Evolutionary conservation across 1,140 invertebrate genomes (phyloP), one percentile per base, ranked within the genome.

Genomic region (Achatina immaculata): DNA sequence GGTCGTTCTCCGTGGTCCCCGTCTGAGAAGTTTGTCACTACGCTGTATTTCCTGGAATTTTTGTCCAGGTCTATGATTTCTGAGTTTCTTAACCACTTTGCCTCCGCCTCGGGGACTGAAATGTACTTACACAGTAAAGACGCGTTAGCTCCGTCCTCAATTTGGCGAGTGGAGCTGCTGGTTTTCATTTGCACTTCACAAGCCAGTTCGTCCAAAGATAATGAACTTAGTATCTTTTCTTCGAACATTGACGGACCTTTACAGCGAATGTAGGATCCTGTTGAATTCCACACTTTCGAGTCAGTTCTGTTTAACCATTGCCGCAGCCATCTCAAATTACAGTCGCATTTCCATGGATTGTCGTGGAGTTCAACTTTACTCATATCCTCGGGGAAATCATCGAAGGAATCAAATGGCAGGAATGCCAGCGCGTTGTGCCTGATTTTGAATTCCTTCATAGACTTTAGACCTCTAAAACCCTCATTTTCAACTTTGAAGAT

Each of bases 331-430:
- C 87, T 81, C 21, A 89, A 72, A 9, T 83, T 74, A 79, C 89
- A 90, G 83, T 90, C 88, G 72, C 89, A 90, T 38, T 82, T 65
- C 89, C 89, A 90, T 3, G 83, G 88, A 73, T 90, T 90, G 71
- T 85, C 82, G 69, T 89, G 84, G 34, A 90, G 81, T 28, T 84
- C 83, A 0, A 89, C 40, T 34, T 81, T 51, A n/a, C 68, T 83
- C n/a, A 85, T 80, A 4, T 85, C 48, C 3, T 55, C 31, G 16
- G 81, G 72, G 48, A 87, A 84, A 48, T 81, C 75, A 45, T 84
- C 62, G 42, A 86, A 81, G 16, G 82, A 75, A 58, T 81, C 51
- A 65, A 48, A 43, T 28, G 74, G 80, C 40, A 85, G 42, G 75
- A 80, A 76, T 43, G 81, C 72, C 51, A 90, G 81, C n/a, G 85